Evolutionary conservation across 2,797 vertebrate species (phyloP).

Genomic region (Chaetodon trifasciatus): DNA sequence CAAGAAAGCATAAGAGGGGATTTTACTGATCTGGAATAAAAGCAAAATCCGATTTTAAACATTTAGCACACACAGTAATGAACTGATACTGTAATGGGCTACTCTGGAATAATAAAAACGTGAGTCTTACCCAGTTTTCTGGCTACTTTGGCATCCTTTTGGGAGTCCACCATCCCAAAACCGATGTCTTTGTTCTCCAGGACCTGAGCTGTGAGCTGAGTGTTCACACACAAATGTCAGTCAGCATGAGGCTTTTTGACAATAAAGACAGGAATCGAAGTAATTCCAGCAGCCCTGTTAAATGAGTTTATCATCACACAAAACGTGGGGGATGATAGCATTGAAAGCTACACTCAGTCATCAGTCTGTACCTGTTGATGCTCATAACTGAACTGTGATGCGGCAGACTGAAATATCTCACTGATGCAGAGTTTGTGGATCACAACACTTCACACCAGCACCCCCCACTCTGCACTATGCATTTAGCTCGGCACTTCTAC

Average conservation of each 20-base stretch:
- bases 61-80: not conserved
- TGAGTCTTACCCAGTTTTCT: constrained; percentile 90
- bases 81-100: not conserved
- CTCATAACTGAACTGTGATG: too few species aligned
- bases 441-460: constrained; percentile 10
- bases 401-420: too few species aligned
- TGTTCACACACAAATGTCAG: constrained; percentile 45
- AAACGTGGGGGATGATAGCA: not conserved
- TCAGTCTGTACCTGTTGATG: too few species aligned
- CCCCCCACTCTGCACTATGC: not conserved
- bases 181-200: constrained; percentile 94
- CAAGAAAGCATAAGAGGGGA: not conserved
- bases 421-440: not conserved
- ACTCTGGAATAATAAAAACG: not conserved
- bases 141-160: constrained; percentile 93
- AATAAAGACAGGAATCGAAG: not conserved
- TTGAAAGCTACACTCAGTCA: too few species aligned
- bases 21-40: not conserved
- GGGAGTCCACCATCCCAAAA: constrained; percentile 94
- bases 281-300: not conserved
- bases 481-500: not conserved
- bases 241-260: not conserved
- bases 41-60: not conserved
- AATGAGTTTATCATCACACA: not conserved
- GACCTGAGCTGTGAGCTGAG: constrained; percentile 94